Evolutionary conservation across 2,797 vertebrate genomes (phyloP), one percentile per base, ranked within the genome.

Genomic region (Melanotaenia boesemani): DNA sequence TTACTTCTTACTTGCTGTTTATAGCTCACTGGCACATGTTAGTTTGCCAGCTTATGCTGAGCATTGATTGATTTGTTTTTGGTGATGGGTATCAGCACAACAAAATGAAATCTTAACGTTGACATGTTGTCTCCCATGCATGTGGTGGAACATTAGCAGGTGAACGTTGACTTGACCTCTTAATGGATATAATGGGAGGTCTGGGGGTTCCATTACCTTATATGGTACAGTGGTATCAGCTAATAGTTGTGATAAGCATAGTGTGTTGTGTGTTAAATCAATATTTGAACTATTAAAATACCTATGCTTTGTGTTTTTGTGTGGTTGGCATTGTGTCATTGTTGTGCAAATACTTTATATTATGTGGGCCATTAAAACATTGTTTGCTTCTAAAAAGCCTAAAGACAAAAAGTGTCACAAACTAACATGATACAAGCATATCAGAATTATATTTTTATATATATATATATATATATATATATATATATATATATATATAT

Each of bases 1-100:
- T 37, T 52, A 24, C 67, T 44, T 44, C n/a, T n/a, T n/a, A n/a
- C n/a, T 32, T 57, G 63, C n/a, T 58, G 41, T 69, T 34, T 72
- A 58, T 26, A 39, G 62, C n/a, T 41, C 11, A 15, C 20, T n/a
- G 28, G 2, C 66, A 68, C 13, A 30, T 52, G 56, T 56, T 22
- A 59, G 20, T 66, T 79, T 68, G 37, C 20, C 18, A 32, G 6
- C 2, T 56, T 26, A 44, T 2, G 18, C 41, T 5, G 4, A 79
- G 11, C 12, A 26, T 70, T 54, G 7, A 58, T 24, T 39, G 28
- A 26, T 2, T 6, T 20, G 18, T 15, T 24, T 54, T 54, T 18
- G 34, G 4, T 26, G 13, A 26, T 24, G 11, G 18, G 1, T 20
- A 24, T 20, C 1, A 26, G 6, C 26, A 56, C 24, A 52, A 56